Evolutionary conservation across 2,797 vertebrate genomes (phyloP), one percentile per base, ranked within the genome.

Genomic region (Pogoniulus pusillus): DNA sequence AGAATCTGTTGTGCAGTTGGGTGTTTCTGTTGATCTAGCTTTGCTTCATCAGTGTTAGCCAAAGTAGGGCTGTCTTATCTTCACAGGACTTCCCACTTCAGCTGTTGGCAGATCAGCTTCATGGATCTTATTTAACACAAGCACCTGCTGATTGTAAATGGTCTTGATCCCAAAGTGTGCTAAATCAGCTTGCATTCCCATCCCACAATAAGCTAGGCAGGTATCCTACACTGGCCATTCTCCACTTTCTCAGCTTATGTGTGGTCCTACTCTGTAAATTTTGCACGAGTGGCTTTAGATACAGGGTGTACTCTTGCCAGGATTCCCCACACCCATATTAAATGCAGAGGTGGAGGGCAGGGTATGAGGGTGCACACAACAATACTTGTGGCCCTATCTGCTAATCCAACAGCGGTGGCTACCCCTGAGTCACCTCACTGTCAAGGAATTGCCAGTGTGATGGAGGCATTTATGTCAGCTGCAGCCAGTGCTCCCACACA

Each of bases 291-390:
- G 45, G 9, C 29, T 17, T 20, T 72, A 34, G 23, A 24, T 51
- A 23, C 6, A 16, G 0, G 3, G 19, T n/a, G 9, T 62, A 29
- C 29, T 87, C n/a, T 83, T 83, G 37, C 41, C 10, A 6, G 18
- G 11, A 5, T 37, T 85, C 62, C 53, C 17, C 45, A 55, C 17
- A 32, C 2, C 4, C 18, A 12, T 0, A 0, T 5, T 24, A 45
- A 85, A 58, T 29, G 12, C 65, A 11, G 65, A 81, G 49, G 47
- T 10, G 27, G 37, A 69, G 18, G 27, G 34, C 62, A 62, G 27
- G 4, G 7, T 75, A 41, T 55, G 0, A 2, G 14, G 20, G 8
- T 45, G 23, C 27, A 39, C 19, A 34, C 27, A 32, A 37, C 22
- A 7, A 22, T 63, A 22, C 68, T 20, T 3, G 19, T 64, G 62